phyloP scores from a whole-genome alignment of 2,113 vertebrate species.

The Archocentrus centrarchus region DNA sequence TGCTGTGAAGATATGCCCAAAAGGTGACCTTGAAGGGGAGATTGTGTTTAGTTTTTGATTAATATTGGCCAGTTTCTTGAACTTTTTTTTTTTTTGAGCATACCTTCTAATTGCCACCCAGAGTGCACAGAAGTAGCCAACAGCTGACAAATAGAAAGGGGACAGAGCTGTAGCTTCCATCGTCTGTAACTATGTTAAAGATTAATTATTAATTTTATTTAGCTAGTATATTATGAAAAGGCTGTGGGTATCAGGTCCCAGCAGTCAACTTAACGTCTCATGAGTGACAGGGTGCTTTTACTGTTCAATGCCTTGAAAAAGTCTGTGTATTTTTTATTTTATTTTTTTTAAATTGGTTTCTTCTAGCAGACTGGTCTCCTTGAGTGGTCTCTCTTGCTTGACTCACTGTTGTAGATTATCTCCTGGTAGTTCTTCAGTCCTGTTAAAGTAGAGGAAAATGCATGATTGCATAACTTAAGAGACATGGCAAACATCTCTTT shows the following conservation, averaged over 20 bases:
- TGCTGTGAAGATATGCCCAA: background rate
- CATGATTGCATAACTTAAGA: constrained; percentile 5
- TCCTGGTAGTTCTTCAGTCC: background rate
- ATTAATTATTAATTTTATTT: too few relatives aligned
- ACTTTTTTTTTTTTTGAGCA: background rate
- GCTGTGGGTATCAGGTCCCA: background rate
- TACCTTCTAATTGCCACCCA: background rate
- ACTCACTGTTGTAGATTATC: background rate
- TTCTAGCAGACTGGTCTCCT: background rate
- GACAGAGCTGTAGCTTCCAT: background rate
- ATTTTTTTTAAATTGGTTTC: background rate
- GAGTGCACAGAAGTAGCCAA: accelerated
- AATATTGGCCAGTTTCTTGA: background rate
- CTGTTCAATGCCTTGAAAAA: background rate
- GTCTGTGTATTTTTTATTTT: background rate
- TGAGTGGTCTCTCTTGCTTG: background rate
- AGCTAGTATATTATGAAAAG: background rate
- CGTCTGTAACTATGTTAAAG: too few relatives aligned
- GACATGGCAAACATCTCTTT: background rate
- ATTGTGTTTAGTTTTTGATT: background rate
- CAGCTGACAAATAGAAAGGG: background rate
- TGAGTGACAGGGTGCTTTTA: background rate
- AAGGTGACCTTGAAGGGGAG: background rate
- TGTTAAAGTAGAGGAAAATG: background rate
- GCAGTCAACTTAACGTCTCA: background rate